Evolutionary conservation across 2,797 vertebrate genomes (phyloP).

Genomic region (Sebastes hopkinsi): DNA sequence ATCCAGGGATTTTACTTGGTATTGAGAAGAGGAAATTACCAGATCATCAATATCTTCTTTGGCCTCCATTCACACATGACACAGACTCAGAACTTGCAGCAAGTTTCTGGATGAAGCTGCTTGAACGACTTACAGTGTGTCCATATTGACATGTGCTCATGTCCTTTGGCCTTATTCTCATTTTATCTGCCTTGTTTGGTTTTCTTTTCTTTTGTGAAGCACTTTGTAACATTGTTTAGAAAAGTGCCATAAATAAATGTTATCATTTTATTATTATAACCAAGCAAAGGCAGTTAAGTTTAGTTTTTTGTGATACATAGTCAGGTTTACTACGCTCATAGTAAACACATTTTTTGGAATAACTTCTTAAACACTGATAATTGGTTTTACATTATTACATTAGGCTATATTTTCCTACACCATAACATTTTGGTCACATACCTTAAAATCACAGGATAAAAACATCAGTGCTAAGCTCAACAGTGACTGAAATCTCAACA

Average conservation of each 20-base stretch:
- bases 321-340: background rate
- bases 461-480: background rate
- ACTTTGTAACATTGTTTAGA: no score
- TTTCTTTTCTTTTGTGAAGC: no score
- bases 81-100: background rate
- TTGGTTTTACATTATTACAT: background rate
- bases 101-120: background rate
- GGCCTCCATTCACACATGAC: background rate
- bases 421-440: background rate
- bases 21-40: background rate
- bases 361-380: background rate
- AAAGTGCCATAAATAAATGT: no score
- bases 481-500: background rate
- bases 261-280: background rate
- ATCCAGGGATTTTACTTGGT: background rate
- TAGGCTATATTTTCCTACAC: background rate
- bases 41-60: slow-evolving; percentile 16
- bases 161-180: no score
- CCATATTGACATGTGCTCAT: background rate
- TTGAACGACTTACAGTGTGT: background rate
- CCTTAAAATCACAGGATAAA: background rate
- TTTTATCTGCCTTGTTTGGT: no score
- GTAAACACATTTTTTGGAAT: background rate
- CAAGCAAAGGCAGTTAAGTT: background rate
- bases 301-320: background rate